A percentile compares a stretch with the other conserved stretches of the same genome.
Evolutionary conservation across 2,888 invertebrate species (phyloP).

Genomic region (Cheilosia impressa): DNA sequence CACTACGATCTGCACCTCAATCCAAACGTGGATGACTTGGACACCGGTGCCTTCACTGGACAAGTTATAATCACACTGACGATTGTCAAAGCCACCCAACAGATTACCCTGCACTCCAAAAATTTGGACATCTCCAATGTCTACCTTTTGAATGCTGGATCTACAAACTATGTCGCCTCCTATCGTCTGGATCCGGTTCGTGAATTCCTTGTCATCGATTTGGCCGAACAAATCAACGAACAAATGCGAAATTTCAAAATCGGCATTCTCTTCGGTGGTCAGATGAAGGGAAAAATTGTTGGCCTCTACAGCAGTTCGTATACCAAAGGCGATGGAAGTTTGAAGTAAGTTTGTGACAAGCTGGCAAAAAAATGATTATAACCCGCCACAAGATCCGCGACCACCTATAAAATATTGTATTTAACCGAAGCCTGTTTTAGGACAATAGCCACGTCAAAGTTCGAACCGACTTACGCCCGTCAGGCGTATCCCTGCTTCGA

Average conservation of each 20-base stretch:
- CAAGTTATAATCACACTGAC: constrained; percentile 84
- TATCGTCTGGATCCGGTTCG: constrained; percentile 77
- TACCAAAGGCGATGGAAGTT: constrained; percentile 81
- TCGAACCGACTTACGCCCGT: constrained; percentile 97
- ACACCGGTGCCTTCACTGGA: constrained; percentile 85
- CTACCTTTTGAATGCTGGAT: constrained; percentile 75
- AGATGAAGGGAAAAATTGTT: constrained; percentile 88
- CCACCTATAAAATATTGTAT: no score
- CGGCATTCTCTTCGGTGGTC: constrained; percentile 85
- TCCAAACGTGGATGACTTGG: constrained; percentile 85
- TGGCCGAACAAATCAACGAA: constrained; percentile 75
- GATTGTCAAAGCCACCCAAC: constrained; percentile 83
- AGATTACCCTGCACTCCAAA: constrained; percentile 87
- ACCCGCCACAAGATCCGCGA: rapidly evolving
- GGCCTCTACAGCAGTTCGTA: constrained; percentile 91
- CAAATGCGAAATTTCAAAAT: constrained; percentile 59
- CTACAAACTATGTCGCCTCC: constrained; percentile 76
- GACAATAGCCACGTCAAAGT: constrained; percentile 94
- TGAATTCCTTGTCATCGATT: constrained; percentile 80
- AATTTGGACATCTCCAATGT: constrained; percentile 83
- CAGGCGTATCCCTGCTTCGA: constrained; percentile 98
- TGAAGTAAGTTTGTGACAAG: constrained; percentile 41
- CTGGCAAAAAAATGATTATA: background rate
- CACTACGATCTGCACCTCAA: constrained; percentile 88
- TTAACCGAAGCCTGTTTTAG: constrained; percentile 82